These are phyloP conservation scores for Zosterops hypoxanthus DNA, from an alignment of 2,113 vertebrate species.

Conservation along the genomic window DNA sequence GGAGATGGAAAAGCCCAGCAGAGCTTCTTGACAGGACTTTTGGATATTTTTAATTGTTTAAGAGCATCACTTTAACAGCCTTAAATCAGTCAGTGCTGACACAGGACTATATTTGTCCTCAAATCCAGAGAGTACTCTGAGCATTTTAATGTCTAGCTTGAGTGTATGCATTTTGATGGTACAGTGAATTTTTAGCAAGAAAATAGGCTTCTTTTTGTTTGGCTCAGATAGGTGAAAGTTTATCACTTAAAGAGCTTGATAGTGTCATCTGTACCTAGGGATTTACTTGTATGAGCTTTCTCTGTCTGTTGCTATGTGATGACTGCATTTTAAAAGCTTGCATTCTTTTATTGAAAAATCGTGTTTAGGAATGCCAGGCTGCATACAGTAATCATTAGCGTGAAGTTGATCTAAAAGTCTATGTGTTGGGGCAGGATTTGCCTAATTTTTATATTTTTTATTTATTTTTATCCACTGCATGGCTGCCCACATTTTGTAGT, in stretches of 20 bases:
- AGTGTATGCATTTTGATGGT: not conserved
- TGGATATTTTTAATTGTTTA: not conserved
- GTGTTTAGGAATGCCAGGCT: not conserved
- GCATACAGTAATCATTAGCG: not conserved
- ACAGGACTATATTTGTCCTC: not conserved
- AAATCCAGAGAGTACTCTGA: not conserved
- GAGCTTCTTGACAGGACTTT: not conserved
- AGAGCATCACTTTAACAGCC: not conserved
- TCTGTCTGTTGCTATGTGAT: not conserved
- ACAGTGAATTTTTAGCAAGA: not conserved
- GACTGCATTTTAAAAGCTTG: not conserved
- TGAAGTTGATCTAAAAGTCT: not conserved
- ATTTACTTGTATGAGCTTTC: not conserved
- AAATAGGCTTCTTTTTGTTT: not conserved
- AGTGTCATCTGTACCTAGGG: not conserved
- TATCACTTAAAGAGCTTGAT: not conserved
- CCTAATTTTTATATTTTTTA: not conserved
- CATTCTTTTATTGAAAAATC: not conserved
- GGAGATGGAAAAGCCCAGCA: not conserved
- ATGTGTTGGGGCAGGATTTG: not conserved
- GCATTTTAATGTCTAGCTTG: not conserved
- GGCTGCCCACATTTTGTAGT: not conserved
- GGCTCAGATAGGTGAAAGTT: conserved; percentile 18
- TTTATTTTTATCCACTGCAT: not conserved
- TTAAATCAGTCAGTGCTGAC: not conserved